These are phyloP conservation scores for Aleiodes leptofemur DNA, from an alignment of 2,888 invertebrate species.

Conservation along the genomic window DNA sequence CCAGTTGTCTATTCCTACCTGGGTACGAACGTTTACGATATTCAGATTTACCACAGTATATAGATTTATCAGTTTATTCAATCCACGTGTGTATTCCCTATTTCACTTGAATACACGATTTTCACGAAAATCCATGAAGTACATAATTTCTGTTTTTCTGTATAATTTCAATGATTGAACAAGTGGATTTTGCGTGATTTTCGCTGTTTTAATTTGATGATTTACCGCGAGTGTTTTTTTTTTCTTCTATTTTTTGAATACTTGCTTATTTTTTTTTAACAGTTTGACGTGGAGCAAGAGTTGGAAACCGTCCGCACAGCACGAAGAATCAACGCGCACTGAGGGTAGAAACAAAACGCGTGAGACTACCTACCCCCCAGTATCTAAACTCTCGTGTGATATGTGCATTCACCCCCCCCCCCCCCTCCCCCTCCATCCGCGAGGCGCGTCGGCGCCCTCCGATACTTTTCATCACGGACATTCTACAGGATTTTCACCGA, in stretches of 20 bases:
- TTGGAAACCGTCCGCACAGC: slow-evolving; percentile 49
- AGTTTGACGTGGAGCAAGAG: slow-evolving; percentile 29
- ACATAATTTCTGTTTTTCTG: too few relatives aligned
- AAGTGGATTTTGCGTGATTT: too few relatives aligned
- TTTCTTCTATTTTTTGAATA: too few relatives aligned
- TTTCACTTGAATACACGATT: neutral
- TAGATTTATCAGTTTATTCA: slow-evolving; percentile 17
- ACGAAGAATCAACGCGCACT: slow-evolving; percentile 63
- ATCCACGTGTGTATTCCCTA: slow-evolving; percentile 22
- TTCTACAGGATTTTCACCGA: slow-evolving; percentile 41
- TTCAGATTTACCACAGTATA: slow-evolving; percentile 46
- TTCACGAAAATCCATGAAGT: neutral
- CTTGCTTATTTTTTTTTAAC: neutral
- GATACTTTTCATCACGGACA: slow-evolving; percentile 32
- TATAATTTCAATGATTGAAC: neutral
- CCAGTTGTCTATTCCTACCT: too few relatives aligned
- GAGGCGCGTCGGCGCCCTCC: slow-evolving; percentile 54
- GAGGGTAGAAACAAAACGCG: slow-evolving; percentile 57
- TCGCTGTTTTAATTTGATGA: neutral
- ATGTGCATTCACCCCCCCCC: slow-evolving; percentile 28
- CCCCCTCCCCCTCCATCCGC: slow-evolving; percentile 15
- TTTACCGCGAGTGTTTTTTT: too few relatives aligned
- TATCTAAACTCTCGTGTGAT: slow-evolving; percentile 27
- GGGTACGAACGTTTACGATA: slow-evolving; percentile 50
- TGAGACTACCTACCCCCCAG: slow-evolving; percentile 42